phyloP scores from a whole-genome alignment of 2,113 vertebrate genomes.

The Bostrychus sinensis region DNA sequence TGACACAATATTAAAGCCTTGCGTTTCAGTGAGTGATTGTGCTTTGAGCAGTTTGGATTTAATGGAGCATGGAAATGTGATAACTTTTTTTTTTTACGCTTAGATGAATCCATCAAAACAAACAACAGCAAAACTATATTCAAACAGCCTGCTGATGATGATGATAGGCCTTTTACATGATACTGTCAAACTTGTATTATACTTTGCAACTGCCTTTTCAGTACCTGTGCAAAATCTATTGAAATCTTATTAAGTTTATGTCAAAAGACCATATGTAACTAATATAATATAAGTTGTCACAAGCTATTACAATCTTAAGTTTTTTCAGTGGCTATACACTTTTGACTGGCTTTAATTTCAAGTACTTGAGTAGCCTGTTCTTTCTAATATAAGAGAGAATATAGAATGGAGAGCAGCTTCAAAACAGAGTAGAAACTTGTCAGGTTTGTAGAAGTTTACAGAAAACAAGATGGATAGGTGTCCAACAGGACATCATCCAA shows the following conservation, averaged over 20 bases:
- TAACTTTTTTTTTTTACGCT: background rate
- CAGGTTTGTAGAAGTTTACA: too few relatives aligned
- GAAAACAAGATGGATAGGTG: too few relatives aligned
- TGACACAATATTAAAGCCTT: background rate
- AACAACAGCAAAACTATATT: background rate
- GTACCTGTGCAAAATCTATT: background rate
- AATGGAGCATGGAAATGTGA: slow-evolving; percentile 8
- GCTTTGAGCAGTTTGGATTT: background rate
- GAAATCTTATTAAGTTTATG: background rate
- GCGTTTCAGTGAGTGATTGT: background rate
- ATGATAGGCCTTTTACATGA: background rate
- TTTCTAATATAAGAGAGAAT: too few relatives aligned
- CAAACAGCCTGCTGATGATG: background rate
- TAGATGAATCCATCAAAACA: slow-evolving; percentile 10
- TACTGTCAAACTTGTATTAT: background rate
- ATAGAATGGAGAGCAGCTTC: too few relatives aligned
- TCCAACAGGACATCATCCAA: too few relatives aligned
- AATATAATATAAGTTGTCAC: background rate
- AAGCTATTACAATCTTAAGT: background rate
- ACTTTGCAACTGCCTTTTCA: background rate
- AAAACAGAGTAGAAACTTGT: too few relatives aligned
- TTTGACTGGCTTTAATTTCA: background rate
- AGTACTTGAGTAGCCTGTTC: background rate
- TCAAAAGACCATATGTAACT: background rate
- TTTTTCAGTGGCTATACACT: background rate